Evolutionary conservation across 2,797 vertebrate genomes (phyloP), one percentile per base, ranked within the genome.

Genomic region (Notoglanidium macrostoma): DNA sequence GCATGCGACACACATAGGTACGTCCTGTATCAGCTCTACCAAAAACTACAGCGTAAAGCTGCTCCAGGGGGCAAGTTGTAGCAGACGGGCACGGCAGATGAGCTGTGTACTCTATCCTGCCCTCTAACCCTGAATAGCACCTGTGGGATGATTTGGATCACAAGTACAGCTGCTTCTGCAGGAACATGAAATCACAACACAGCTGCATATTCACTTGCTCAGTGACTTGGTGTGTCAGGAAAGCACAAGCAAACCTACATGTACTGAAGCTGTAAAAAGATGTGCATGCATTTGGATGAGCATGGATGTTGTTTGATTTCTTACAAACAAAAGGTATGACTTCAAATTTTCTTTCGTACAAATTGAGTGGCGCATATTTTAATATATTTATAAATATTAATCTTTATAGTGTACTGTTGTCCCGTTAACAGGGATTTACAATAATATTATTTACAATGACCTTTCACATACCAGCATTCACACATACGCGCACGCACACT

Each of bases 91-190:
- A 35, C 10, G 19, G 54, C 44, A 83, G 61, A 67, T 32, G 80
- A 51, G 46, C 46, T 83, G 44, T 67, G 26, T 67, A 68, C 29
- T 68, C 26, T 26, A 1, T 35, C 54, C 29, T 51, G 19, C 68
- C 63, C 81, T 83, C 17, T 68, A 68, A 83, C 46, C 61, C 81
- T 83, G 54, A 68, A 83, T 23, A 83, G 61, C 29, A 68, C n/a
- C 81, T 83, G 46, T 83, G 81, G 63, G 81, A 29, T 83, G 44
- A 68, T 32, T 68, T 2, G 5, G 63, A 83, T 67, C 81, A 67
- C 63, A 68, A 54, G 8, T 68, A 35, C 61, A 67, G n/a, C 46
- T 83, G 81, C 40, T 83, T 83, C n/a, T 68, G 19, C 61, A 83
- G 81, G 1, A 49, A 32, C 17, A 32, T 32, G 19, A 67, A 83